Base-by-base conservation (phyloP, 2,113 vertebrate genomes). In the Alexandromys fortis region DNA sequence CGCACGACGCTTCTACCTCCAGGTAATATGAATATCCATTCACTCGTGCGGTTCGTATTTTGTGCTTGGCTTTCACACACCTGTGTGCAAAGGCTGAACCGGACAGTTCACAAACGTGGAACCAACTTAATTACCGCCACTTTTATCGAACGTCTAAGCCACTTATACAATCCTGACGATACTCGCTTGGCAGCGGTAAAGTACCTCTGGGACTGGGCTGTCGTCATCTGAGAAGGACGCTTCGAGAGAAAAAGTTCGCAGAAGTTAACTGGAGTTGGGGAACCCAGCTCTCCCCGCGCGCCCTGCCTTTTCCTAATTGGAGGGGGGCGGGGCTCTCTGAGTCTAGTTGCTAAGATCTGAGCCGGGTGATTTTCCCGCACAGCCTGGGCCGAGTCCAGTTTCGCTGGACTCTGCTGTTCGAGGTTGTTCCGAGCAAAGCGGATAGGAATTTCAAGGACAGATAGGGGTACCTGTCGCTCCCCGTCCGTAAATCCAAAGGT, bases 81-180 rank as follows among this genome's bases (percentile, higher is more conserved):
- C 97, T 94, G 90, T 93, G 3, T 16, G 90, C 68, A 12, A n/a
- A 70, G n/a, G 16, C 49, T 7, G 61, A 12, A 83, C 2, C 47
- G 91, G 78, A 65, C 89, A 72, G 81, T 87, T 92, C 16, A 10
- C 19, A 49, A 79, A 77, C 68, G 13, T 11, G 38, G 65, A 52
- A 83, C 94, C 86, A 90, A 92, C 95, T 92, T 89, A 90, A 95
- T 89, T 33, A 93, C 82, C 79, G 28, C 26, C 89, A 49, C 47
- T 93, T 78, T 83, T n/a, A 47, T 70, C 45, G 94, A 89, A 86
- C 10, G 58, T 72, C 86, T 61, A 63, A 75, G 83, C 73, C 79
- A 68, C 61, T 14, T 55, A 88, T 33, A n/a, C 1, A 17, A 35
- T 76, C 63, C 72, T 55, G 94, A 72, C 85, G 94, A 72, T 81